Evolutionary conservation across 2,113 vertebrate genomes (phyloP).

Genomic region (Vulpes vulpes): DNA sequence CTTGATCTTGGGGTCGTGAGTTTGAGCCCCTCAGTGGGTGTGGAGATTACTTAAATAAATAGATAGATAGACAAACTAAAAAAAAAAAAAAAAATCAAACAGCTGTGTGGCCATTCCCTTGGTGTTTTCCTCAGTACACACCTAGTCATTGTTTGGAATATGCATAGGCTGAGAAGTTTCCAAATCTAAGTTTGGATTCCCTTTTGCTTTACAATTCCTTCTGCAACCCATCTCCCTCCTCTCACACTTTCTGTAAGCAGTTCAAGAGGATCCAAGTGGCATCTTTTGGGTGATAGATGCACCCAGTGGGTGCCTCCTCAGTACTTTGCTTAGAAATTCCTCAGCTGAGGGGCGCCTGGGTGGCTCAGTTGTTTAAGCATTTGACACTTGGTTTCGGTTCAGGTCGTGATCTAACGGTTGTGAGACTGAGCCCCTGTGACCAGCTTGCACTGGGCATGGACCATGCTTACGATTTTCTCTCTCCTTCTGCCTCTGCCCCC

Average conservation of each 20-base stretch:
- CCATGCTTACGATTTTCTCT: neutral
- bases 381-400: neutral
- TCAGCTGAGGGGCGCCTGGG: neutral
- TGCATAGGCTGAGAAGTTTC: neutral
- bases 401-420: neutral
- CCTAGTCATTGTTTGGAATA: neutral
- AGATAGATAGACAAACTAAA: neutral
- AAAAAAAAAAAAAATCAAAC: neutral
- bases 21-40: neutral
- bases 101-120: neutral
- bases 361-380: neutral
- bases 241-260: neutral
- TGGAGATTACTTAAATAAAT: neutral
- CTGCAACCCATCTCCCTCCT: neutral
- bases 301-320: neutral
- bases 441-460: accelerated
- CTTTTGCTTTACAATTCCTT: neutral
- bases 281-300: neutral
- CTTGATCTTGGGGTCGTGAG: neutral
- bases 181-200: neutral
- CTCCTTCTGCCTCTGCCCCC: neutral
- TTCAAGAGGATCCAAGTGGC: neutral
- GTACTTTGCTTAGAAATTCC: neutral
- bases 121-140: neutral
- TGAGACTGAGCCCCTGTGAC: neutral